Base-by-base conservation (phyloP, 2,888 invertebrate genomes). In the Tenthredo notha region DNA sequence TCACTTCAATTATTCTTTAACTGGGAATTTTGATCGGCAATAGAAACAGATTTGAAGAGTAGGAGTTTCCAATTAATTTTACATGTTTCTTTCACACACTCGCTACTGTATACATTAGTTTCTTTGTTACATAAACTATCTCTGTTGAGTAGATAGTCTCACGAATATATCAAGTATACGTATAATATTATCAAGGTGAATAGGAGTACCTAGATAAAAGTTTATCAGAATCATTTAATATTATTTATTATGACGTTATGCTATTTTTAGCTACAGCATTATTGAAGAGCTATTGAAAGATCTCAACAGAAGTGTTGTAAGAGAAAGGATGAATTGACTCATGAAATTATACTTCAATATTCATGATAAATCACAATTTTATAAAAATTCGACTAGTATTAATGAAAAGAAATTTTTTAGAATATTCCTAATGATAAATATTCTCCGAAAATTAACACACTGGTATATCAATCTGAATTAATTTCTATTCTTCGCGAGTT, bases 101-200 rank as follows among this genome's bases (percentile, higher is more conserved):
- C 43, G 47, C 47, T 10, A 21, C 37, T 25, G 72, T 40, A 74
- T 74, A 74, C 72, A 43, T 43, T 43, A 29, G 33, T 29, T 50
- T 29, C 15, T 18, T 77, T 54, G 33, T 77, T 43, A 74, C 21
- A 74, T n/a, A 43, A 40, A 74, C 43, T 43, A 74, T 74, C 72
- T 72, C 21, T 21, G 74, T 74, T 43, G 43, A 43, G 43, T 43
- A 74, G 74, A 74, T 74, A 67, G 67, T 74, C n/a, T 74, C 10
- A 43, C 40, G 40, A 74, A 74, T 43, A 74, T 33, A 74, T 40
- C n/a, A 74, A 43, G 43, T 74, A 40, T 74, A 74, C 10, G 43
- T 72, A 72, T 47, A n/a, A n/a, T 54, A 67, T 77, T 54, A 77
- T 54, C 15, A 54, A 54, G 50, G 47, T 54, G 29, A 50, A 50